Percentiles rank a stretch among this genome's conserved stretches.
phyloP scores from a whole-genome alignment of 2,888 invertebrate genomes.

The Xestia ashworthii region DNA sequence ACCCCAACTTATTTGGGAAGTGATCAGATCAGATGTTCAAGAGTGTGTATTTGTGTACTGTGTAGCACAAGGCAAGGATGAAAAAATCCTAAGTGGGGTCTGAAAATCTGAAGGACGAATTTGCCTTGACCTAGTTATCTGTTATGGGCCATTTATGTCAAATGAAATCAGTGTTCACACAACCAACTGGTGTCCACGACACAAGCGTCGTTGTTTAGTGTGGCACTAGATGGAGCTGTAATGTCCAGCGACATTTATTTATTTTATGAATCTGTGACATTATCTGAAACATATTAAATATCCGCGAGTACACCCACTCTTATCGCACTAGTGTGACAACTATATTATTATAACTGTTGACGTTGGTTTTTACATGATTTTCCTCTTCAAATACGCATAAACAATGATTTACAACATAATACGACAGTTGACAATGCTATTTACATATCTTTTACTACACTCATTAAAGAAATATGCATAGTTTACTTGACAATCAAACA shows the following conservation, averaged over 20 bases:
- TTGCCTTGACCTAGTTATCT: too few relatives aligned
- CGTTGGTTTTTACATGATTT: conserved; percentile 32
- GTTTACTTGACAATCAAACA: conserved; percentile 4
- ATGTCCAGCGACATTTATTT: too few relatives aligned
- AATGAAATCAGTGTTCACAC: too few relatives aligned
- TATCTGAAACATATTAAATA: conserved; percentile 17
- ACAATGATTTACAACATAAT: conserved; percentile 29
- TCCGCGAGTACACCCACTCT: conserved; percentile 3
- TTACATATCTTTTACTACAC: conserved; percentile 24
- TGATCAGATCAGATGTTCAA: not conserved
- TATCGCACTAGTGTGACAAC: conserved; percentile 19
- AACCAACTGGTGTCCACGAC: too few relatives aligned
- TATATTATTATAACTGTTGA: conserved; percentile 15
- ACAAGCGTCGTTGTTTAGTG: too few relatives aligned
- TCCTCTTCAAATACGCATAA: conserved; percentile 20
- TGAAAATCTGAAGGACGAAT: not conserved
- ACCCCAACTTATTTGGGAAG: not conserved
- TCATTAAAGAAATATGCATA: not conserved
- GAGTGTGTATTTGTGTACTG: not conserved
- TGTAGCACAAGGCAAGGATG: not conserved
- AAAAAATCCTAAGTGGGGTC: not conserved
- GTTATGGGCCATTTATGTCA: too few relatives aligned
- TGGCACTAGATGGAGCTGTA: too few relatives aligned
- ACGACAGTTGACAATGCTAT: conserved; percentile 30
- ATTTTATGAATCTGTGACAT: not conserved